phyloP scores from a whole-genome alignment of 2,113 vertebrate genomes.

The Morone chrysops region DNA sequence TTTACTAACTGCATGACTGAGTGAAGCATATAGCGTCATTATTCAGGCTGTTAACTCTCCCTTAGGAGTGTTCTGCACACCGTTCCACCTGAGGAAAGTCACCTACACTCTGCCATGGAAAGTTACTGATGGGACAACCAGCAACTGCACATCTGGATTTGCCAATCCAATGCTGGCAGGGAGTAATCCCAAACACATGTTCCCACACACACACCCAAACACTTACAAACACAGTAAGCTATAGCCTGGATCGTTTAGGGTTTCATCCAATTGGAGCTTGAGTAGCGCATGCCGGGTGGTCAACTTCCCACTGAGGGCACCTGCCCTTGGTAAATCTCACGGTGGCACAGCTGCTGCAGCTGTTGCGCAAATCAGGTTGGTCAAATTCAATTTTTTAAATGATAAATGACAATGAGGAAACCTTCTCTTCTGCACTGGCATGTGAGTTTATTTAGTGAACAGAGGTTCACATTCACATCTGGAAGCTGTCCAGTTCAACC shows the following conservation, averaged over 20 bases:
- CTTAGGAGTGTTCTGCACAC: not conserved
- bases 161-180: not conserved
- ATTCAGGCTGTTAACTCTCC: not conserved
- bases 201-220: conserved; percentile 5
- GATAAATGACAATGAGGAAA: conserved; percentile 4
- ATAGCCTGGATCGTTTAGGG: conserved; percentile 35
- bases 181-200: conserved; percentile 28
- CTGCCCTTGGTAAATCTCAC: conserved; percentile 62
- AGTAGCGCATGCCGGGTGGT: conserved; percentile 30
- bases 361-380: conserved; percentile 29
- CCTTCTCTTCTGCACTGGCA: not conserved
- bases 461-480: conserved; percentile 45
- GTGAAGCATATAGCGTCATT: not conserved
- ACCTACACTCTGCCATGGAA: not conserved
- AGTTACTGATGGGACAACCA: not conserved
- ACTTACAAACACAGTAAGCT: not conserved
- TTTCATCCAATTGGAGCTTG: conserved; percentile 34
- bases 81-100: conserved; percentile 5
- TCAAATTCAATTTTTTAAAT: not conserved
- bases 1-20: not conserved
- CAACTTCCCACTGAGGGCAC: conserved; percentile 62
- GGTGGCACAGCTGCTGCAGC: conserved; percentile 68
- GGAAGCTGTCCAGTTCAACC: conserved; percentile 33
- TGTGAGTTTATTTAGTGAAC: not conserved
- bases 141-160: conserved; percentile 24